Base-by-base conservation (phyloP, 2,113 vertebrate genomes). In the Pungitius pungitius region DNA sequence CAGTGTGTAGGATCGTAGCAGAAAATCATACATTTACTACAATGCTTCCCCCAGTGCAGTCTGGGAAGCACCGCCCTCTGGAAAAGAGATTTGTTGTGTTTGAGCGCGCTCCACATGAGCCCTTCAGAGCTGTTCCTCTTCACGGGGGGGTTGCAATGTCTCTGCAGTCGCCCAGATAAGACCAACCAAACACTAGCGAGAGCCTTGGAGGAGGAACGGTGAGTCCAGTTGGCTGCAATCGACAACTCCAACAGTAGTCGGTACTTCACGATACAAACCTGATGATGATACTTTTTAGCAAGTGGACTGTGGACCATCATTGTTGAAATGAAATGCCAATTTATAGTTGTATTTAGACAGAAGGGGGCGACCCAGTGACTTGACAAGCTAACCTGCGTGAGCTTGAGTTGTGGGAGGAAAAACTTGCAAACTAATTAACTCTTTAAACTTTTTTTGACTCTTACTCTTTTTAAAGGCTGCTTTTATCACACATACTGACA, bases 401-500 rank as follows among this genome's bases (percentile, higher is more conserved):
- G n/a, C n/a, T n/a, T n/a, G n/a, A n/a, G n/a, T n/a, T n/a, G n/a
- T n/a, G n/a, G n/a, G n/a, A n/a, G n/a, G n/a, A n/a, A n/a, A n/a
- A n/a, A n/a, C n/a, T n/a, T n/a, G n/a, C n/a, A n/a, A n/a, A n/a
- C n/a, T n/a, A n/a, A n/a, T n/a, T n/a, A n/a, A n/a, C n/a, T n/a
- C n/a, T n/a, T n/a, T n/a, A n/a, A n/a, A n/a, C n/a, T n/a, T n/a
- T n/a, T n/a, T n/a, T n/a, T n/a, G n/a, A n/a, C n/a, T n/a, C n/a
- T n/a, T n/a, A n/a, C n/a, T n/a, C n/a, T n/a, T n/a, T n/a, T n/a
- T 69, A 56, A 58, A 69, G 17, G 54, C 20, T 22, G 18, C 54
- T 69, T 76, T 72, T 68, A 55, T 60, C 13, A 24, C 0, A 33
- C 27, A 47, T 39, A 67, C 18, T 9, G 55, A 52, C 45, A 18